Percentiles rank a stretch among this genome's conserved stretches.
These are phyloP conservation scores for Macrostomum lignano DNA, from an alignment of 1,140 invertebrate genomes.

Conservation along the genomic window DNA sequence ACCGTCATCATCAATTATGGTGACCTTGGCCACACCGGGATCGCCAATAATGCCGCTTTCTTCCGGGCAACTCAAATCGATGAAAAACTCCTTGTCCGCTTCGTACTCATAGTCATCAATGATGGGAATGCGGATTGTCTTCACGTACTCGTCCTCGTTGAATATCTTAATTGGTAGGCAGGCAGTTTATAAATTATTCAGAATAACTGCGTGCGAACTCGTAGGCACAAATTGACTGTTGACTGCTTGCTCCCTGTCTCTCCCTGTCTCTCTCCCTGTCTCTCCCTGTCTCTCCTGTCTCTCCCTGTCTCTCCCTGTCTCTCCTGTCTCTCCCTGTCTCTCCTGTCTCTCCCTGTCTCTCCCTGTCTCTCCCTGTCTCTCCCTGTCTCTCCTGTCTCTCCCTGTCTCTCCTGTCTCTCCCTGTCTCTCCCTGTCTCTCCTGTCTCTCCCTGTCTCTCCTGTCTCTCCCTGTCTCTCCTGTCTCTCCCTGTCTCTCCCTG, in stretches of 20 bases:
- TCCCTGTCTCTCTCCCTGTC: too few relatives aligned
- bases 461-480: too few relatives aligned
- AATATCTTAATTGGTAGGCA: conserved; percentile 12
- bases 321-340: too few relatives aligned
- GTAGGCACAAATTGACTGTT: conserved; percentile 28
- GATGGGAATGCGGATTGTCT: conserved; percentile 32
- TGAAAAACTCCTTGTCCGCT: conserved; percentile 36
- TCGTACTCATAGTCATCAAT: conserved; percentile 38
- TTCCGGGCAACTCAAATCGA: conserved; percentile 20
- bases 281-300: too few relatives aligned
- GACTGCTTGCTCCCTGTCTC: neutral
- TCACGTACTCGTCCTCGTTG: conserved; percentile 14
- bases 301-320: too few relatives aligned
- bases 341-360: too few relatives aligned
- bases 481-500: too few relatives aligned
- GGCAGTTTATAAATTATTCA: conserved; percentile 33
- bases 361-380: too few relatives aligned
- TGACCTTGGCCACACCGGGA: conserved; percentile 19
- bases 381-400: too few relatives aligned
- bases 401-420: too few relatives aligned
- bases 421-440: too few relatives aligned
- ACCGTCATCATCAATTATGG: conserved; percentile 39
- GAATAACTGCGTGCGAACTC: conserved; percentile 32
- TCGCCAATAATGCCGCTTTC: conserved; percentile 14
- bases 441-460: too few relatives aligned